Conservation (phyloP, 2,888 invertebrate species). For the Catocala sponsa region DNA sequence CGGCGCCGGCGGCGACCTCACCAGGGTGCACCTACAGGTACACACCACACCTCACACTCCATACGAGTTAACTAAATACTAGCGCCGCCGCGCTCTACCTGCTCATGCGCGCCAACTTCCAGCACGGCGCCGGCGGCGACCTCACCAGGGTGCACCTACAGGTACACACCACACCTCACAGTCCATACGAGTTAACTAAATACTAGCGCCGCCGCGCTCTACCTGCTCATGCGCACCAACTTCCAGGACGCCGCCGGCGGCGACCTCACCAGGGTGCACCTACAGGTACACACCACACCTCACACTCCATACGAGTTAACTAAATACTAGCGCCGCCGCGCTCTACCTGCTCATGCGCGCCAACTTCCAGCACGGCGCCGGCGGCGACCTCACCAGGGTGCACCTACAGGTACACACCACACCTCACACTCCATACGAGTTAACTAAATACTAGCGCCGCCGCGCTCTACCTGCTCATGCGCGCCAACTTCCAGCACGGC, state of each 20-base stretch:
- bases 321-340: conserved; percentile 90
- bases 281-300: conserved; percentile 88
- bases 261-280: conserved; percentile 95
- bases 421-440: background rate
- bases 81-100: conserved; percentile 95
- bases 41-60: background rate
- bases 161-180: conserved; percentile 69
- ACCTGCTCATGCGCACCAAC: conserved; percentile 97
- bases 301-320: background rate
- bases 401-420: conserved; percentile 91
- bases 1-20: conserved; percentile 93
- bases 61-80: too few relatives aligned
- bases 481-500: conserved; percentile 97
- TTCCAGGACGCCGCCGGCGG: conserved; percentile 96
- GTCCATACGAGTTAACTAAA: background rate
- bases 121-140: conserved; percentile 94
- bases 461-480: conserved; percentile 96
- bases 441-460: conserved; percentile 87
- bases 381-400: conserved; percentile 95
- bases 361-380: conserved; percentile 96
- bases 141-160: conserved; percentile 96
- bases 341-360: conserved; percentile 97
- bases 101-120: conserved; percentile 97
- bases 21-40: conserved; percentile 96
- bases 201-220: conserved; percentile 92